Percentiles rank a stretch among this genome's conserved stretches.
phyloP scores from a whole-genome alignment of 2,888 invertebrate genomes.

The Salpingus planirostris region DNA sequence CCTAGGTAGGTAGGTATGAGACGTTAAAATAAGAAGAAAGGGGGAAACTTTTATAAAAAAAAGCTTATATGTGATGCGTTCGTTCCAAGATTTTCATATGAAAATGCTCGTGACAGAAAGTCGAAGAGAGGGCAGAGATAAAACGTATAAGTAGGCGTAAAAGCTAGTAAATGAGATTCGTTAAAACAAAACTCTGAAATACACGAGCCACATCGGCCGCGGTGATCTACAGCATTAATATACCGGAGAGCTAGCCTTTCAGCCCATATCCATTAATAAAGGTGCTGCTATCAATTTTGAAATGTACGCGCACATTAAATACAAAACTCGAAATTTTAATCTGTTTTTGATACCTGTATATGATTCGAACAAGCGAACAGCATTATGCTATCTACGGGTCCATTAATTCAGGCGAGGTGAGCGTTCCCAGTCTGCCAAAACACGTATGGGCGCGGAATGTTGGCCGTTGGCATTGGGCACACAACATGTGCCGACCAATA shows the following conservation, averaged over 20 bases:
- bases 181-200: slow-evolving; percentile 32
- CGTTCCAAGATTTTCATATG: slow-evolving; percentile 11
- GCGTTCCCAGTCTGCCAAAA: slow-evolving; percentile 30
- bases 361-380: slow-evolving; percentile 40
- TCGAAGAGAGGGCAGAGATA: slow-evolving; percentile 13
- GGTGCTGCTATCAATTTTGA: slow-evolving; percentile 31
- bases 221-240: slow-evolving; percentile 31
- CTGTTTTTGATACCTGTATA: slow-evolving; percentile 39
- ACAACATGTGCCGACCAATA: too few species aligned
- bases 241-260: slow-evolving; percentile 23
- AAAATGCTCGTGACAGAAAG: slow-evolving; percentile 14
- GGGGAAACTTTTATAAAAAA: too few species aligned
- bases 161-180: slow-evolving; percentile 28
- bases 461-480: slow-evolving; percentile 9
- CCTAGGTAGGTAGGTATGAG: too few species aligned
- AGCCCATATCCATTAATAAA: slow-evolving; percentile 31
- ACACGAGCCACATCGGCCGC: slow-evolving; percentile 29
- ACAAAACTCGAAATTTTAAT: slow-evolving; percentile 36
- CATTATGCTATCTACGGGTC: slow-evolving; percentile 39
- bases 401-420: slow-evolving; percentile 36
- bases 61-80: too few species aligned
- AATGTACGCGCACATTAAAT: slow-evolving; percentile 33
- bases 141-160: slow-evolving; percentile 17
- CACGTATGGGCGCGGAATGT: slow-evolving; percentile 24
- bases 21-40: too few species aligned